Base-by-base conservation (phyloP, 2,113 vertebrate species). In the Zeus faber region DNA sequence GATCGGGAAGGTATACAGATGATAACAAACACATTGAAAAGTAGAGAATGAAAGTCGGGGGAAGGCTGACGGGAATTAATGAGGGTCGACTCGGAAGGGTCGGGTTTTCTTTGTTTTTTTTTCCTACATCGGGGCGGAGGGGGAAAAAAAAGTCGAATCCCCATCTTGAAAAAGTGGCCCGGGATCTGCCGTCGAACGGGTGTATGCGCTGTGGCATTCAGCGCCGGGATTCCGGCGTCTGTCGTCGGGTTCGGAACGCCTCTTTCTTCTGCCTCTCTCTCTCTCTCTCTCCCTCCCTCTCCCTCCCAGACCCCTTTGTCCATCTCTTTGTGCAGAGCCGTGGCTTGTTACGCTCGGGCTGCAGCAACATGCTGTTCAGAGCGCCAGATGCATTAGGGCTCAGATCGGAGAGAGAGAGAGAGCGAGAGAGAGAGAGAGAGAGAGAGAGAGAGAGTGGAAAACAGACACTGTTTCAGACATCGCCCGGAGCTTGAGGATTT, bases 1-100 rank as follows among this genome's bases (percentile, higher is more conserved):
- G 83, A 85, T 62, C 39, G 52, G n/a, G 43, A 56, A 52, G 67
- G 80, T 80, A 83, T 82, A 85, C 69, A 85, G 84, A 87, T 86
- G 81, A 81, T 81, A 82, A 82, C 74, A 77, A 73, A 81, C 58
- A 74, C 59, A 74, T 65, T 60, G 70, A 67, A 72, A 77, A 76
- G 43, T 50, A 59, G 43, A 60, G 62, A 76, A 76, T 76, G 58
- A 77, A 77, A 80, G 75, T 63, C 54, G 66, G 76, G 56, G 24
- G 3, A 33, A 44, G 57, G 75, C 50, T 39, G 67, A 76, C 64
- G 43, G 49, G 58, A 82, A 77, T 76, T 78, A 79, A 83, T 68
- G 73, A 59, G 43, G 33, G 76, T 64, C 67, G 53, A 71, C 65
- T 72, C 76, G n/a, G n/a, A n/a, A n/a, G n/a, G n/a, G n/a, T n/a